Percentiles rank a stretch among this genome's conserved stretches.
Evolutionary conservation across 2,888 invertebrate genomes (phyloP).

Genomic region (Drosophila tanythrix): DNA sequence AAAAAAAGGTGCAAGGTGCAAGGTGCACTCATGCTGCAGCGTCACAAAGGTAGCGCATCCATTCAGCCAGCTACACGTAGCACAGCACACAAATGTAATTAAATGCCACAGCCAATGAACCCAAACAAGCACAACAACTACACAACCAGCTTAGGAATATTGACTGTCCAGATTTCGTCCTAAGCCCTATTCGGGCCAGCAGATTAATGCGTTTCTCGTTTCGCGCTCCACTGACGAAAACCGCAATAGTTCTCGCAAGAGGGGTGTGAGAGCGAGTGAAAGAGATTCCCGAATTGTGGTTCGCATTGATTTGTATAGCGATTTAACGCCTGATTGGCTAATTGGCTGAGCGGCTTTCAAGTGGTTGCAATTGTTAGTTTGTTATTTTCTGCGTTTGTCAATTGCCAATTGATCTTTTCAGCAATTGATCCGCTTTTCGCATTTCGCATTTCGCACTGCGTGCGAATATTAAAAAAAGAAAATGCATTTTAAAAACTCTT

Average conservation of each 20-base stretch:
- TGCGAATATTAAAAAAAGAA: slow-evolving; percentile 41
- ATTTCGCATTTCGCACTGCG: slow-evolving; percentile 36
- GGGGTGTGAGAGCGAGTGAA: slow-evolving; percentile 1
- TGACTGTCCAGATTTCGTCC: slow-evolving; percentile 40
- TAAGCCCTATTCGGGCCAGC: slow-evolving; percentile 44
- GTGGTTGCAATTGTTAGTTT: slow-evolving; percentile 58
- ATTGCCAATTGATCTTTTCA: slow-evolving; percentile 78
- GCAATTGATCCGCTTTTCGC: slow-evolving; percentile 76
- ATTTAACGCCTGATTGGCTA: slow-evolving; percentile 71
- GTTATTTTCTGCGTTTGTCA: slow-evolving; percentile 54
- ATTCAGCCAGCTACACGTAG: slow-evolving; percentile 9
- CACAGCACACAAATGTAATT: slow-evolving; percentile 42
- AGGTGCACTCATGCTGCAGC: slow-evolving; percentile 45
- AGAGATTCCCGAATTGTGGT: slow-evolving; percentile 41
- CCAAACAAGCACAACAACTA: slow-evolving; percentile 14
- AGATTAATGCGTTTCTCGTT: slow-evolving; percentile 75
- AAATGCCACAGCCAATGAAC: slow-evolving; percentile 44
- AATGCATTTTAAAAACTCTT: neutral
- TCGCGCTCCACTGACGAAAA: slow-evolving; percentile 66
- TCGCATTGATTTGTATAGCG: slow-evolving; percentile 58
- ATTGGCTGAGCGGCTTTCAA: slow-evolving; percentile 62
- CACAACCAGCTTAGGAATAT: slow-evolving; percentile 53
- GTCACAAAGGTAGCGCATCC: slow-evolving; percentile 14
- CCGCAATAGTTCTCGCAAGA: slow-evolving; percentile 26
- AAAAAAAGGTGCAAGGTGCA: slow-evolving; percentile 59